A percentile compares a stretch with the other conserved stretches of the same genome.
phyloP scores from a whole-genome alignment of 2,113 vertebrate genomes.

The Eolophus roseicapilla region DNA sequence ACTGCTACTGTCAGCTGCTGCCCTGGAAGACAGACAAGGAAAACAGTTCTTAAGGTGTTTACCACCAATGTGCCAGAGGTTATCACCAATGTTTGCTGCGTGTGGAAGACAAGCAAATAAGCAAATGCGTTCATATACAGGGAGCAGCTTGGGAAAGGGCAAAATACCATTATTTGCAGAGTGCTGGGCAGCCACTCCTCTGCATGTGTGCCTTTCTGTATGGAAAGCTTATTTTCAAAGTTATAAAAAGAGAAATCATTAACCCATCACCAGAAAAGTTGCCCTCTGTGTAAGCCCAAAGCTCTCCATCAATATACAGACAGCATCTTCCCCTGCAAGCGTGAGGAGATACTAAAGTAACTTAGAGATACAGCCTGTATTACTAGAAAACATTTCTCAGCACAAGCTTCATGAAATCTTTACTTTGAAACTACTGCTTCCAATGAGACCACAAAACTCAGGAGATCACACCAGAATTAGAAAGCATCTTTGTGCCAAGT shows the following conservation, averaged over 20 bases:
- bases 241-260: background rate
- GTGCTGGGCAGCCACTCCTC: background rate
- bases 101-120: background rate
- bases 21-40: background rate
- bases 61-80: background rate
- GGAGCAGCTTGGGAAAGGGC: background rate
- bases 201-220: background rate
- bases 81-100: background rate
- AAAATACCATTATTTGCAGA: background rate
- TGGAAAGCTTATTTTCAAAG: background rate
- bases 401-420: background rate
- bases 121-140: background rate
- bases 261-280: background rate
- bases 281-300: background rate
- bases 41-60: background rate
- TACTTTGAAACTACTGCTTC: background rate
- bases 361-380: background rate
- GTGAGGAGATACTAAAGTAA: background rate
- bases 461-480: background rate
- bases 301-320: background rate
- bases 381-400: background rate
- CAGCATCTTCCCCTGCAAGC: background rate
- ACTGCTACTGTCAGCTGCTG: conserved; percentile 13
- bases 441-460: background rate
- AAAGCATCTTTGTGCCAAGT: background rate